Conservation (phyloP, 1,140 invertebrate species). For the Diabrotica virgifera region DNA sequence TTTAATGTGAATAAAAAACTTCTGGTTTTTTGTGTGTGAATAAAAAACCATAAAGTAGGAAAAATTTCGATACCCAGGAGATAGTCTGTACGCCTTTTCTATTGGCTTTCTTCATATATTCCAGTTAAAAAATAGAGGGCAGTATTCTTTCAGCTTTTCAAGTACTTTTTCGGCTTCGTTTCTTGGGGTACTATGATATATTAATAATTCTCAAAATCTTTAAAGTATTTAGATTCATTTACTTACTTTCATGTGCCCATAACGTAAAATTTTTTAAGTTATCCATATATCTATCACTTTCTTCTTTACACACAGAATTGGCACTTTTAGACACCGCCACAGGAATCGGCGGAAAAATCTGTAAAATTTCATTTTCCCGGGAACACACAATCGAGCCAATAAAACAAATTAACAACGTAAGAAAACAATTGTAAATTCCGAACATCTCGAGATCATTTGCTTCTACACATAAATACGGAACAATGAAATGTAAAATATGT, state of each 20-base stretch:
- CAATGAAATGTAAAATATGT: neutral
- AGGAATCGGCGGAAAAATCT: constrained; percentile 35
- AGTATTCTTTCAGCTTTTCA: too few relatives aligned
- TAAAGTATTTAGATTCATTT: too few relatives aligned
- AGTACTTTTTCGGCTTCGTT: too few relatives aligned
- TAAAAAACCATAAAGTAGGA: too few relatives aligned
- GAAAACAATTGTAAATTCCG: neutral
- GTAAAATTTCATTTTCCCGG: constrained; percentile 11
- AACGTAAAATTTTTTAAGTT: constrained; percentile 38
- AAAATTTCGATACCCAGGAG: too few relatives aligned
- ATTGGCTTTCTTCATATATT: too few relatives aligned
- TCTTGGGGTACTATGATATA: too few relatives aligned
- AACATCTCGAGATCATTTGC: neutral
- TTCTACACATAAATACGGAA: neutral
- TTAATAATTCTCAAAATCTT: too few relatives aligned
- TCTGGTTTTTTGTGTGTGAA: too few relatives aligned
- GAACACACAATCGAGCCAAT: neutral
- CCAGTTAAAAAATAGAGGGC: too few relatives aligned
- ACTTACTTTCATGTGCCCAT: constrained; percentile 42
- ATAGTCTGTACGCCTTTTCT: too few relatives aligned
- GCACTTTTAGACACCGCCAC: constrained; percentile 31
- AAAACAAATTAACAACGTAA: neutral
- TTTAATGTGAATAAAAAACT: too few relatives aligned
- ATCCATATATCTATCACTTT: constrained; percentile 36
- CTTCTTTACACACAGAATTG: constrained; percentile 29